Percentiles rank a stretch among this genome's conserved stretches.
phyloP scores from a whole-genome alignment of 1,140 invertebrate species.

The Agrypnia vestita region DNA sequence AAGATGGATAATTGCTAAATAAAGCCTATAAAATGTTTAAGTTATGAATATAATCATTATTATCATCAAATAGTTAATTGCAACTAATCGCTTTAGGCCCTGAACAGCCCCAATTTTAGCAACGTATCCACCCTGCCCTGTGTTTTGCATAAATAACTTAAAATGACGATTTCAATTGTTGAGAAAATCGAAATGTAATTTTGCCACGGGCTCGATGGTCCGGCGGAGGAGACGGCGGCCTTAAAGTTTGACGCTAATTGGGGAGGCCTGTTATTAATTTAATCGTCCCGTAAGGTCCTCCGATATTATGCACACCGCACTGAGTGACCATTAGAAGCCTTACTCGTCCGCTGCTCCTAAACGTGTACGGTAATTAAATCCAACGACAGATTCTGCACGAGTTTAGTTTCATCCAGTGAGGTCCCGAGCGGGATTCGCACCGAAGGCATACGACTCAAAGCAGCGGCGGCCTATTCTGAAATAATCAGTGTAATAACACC shows the following conservation, averaged over 20 bases:
- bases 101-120: background rate
- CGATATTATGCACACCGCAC: constrained; percentile 50
- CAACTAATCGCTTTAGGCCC: background rate
- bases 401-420: background rate
- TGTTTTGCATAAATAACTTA: constrained; percentile 23
- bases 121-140: background rate
- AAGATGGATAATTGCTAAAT: no score
- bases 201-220: constrained; percentile 45
- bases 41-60: no score
- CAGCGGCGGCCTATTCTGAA: no score
- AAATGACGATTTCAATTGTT: constrained; percentile 9
- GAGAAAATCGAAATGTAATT: constrained; percentile 21
- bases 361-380: constrained; percentile 28
- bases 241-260: constrained; percentile 58
- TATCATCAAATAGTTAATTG: no score
- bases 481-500: no score
- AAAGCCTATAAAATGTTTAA: no score
- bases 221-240: constrained; percentile 44
- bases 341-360: constrained; percentile 15
- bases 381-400: constrained; percentile 4
- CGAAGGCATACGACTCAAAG: no score
- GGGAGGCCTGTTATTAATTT: constrained; percentile 59
- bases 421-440: no score
- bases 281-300: constrained; percentile 54
- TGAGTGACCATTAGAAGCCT: constrained; percentile 51